These are phyloP conservation scores for Zosterops hypoxanthus DNA, from an alignment of 2,113 vertebrate species.

Conservation along the genomic window DNA sequence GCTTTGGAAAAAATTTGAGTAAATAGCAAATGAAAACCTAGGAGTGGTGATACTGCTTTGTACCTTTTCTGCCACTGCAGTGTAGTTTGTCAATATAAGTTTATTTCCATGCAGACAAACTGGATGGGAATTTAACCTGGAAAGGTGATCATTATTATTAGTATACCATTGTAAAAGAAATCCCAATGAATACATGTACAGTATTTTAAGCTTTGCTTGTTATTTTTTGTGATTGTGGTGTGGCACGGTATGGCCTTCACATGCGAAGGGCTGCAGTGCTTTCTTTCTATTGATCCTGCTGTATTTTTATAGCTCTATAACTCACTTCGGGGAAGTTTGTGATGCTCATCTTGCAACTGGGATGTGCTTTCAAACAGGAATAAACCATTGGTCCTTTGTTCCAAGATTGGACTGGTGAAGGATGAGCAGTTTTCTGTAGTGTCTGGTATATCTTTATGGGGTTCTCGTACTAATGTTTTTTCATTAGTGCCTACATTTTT, in stretches of 20 bases:
- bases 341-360: fast-evolving
- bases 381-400: not conserved
- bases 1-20: not conserved
- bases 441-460: not conserved
- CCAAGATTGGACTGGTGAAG: not conserved
- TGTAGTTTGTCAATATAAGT: not conserved
- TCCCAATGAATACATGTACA: fast-evolving
- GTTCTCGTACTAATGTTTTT: not conserved
- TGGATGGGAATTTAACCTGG: not conserved
- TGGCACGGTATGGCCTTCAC: fast-evolving
- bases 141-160: not conserved
- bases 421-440: not conserved
- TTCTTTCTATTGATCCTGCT: not conserved
- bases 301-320: not conserved
- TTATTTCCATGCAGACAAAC: not conserved
- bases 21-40: not conserved
- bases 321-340: not conserved
- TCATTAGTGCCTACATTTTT: not conserved
- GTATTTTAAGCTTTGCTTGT: not conserved
- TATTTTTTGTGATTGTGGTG: not conserved
- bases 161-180: not conserved
- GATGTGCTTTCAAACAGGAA: not conserved
- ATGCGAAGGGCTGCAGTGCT: not conserved
- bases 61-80: not conserved
- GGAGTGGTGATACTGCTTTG: not conserved